These are phyloP conservation scores for Pandion haliaetus DNA, from an alignment of 2,113 vertebrate species.

Conservation along the genomic window DNA sequence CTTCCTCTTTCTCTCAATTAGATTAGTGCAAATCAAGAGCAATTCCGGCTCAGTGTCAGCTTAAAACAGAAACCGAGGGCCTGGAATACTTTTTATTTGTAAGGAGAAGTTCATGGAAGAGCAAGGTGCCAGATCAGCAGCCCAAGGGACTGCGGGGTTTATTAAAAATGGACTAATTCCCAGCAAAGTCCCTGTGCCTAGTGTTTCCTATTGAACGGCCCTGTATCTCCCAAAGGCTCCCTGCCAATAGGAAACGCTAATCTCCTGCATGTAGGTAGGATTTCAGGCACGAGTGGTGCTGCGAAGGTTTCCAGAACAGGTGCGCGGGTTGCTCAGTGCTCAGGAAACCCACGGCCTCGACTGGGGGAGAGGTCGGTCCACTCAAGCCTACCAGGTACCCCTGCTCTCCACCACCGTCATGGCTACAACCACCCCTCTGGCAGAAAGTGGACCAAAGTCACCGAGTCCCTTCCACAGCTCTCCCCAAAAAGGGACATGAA, in stretches of 20 bases:
- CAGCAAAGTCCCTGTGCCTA: slow-evolving; percentile 23
- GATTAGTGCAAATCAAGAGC: slow-evolving; percentile 36
- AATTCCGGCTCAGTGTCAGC: background rate
- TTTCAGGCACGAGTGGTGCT: background rate
- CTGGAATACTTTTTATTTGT: slow-evolving; percentile 11
- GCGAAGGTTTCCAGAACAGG: background rate
- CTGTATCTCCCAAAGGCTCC: slow-evolving; percentile 10
- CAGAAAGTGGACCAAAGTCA: background rate
- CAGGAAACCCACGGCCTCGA: background rate
- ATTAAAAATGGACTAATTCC: slow-evolving; percentile 36
- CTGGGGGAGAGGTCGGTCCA: background rate
- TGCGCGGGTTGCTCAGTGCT: background rate
- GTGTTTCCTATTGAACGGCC: slow-evolving; percentile 10
- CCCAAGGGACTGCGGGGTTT: background rate
- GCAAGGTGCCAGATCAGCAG: slow-evolving; percentile 21
- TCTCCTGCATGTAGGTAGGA: slow-evolving; percentile 17
- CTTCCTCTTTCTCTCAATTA: slow-evolving; percentile 34
- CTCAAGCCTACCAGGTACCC: background rate
- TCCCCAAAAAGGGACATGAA: slow-evolving; percentile 2
- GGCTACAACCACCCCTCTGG: fast-evolving
- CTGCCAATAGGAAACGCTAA: slow-evolving; percentile 33
- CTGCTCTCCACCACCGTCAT: background rate
- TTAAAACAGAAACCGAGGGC: slow-evolving; percentile 49
- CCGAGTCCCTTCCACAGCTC: background rate
- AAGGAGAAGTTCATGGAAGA: background rate